These are phyloP conservation scores for Acrossocheilus wenchowensis DNA, from an alignment of 2,797 vertebrate genomes.

Conservation along the genomic window DNA sequence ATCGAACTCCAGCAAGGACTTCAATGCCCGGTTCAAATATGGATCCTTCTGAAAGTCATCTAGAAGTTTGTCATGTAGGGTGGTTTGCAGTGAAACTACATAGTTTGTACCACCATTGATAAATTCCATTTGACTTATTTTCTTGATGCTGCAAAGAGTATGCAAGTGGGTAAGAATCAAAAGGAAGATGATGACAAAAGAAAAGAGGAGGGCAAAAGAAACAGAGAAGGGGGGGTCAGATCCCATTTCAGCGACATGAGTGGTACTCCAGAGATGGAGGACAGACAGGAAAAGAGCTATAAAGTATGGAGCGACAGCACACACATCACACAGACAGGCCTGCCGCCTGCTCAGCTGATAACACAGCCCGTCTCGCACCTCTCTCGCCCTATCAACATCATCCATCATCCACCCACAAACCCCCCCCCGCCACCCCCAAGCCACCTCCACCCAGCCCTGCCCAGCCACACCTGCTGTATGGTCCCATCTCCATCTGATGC, in stretches of 20 bases:
- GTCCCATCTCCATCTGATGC: conserved; percentile 51
- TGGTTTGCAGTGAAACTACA: neutral
- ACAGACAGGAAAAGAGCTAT: conserved; percentile 79
- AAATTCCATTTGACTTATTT: neutral
- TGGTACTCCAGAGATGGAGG: conserved; percentile 71
- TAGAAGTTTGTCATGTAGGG: neutral
- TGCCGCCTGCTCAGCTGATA: conserved; percentile 82
- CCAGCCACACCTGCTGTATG: conserved; percentile 40
- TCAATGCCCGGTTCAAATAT: neutral
- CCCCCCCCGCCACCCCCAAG: conserved; percentile 68
- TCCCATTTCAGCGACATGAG: conserved; percentile 68
- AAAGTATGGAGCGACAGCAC: conserved; percentile 83
- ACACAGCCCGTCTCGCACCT: conserved; percentile 70
- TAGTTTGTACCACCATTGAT: neutral
- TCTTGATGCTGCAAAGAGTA: neutral
- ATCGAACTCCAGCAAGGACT: neutral
- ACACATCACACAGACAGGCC: conserved; percentile 83
- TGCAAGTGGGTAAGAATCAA: neutral
- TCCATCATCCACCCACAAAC: conserved; percentile 79
- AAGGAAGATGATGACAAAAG: neutral
- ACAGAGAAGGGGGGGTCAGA: conserved; percentile 25
- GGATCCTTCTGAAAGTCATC: neutral
- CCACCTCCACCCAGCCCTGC: conserved; percentile 58
- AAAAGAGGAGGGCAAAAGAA: conserved; percentile 20
- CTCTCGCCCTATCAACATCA: conserved; percentile 79